Evolutionary conservation across 2,113 vertebrate genomes (phyloP).

Genomic region (Kryptolebias marmoratus): DNA sequence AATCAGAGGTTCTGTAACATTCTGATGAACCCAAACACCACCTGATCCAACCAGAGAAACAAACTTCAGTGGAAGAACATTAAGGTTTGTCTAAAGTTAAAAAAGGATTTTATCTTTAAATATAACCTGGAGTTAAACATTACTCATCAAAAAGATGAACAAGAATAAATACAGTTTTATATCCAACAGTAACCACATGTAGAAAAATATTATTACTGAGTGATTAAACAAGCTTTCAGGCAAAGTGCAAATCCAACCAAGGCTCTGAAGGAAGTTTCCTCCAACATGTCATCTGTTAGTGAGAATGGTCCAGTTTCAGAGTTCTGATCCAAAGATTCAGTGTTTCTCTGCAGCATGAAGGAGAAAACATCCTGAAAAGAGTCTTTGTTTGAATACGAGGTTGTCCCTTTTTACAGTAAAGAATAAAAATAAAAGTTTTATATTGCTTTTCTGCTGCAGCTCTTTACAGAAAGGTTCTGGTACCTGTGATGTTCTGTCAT

Average conservation of each 20-base stretch:
- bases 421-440: slow-evolving; percentile 18
- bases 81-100: no score
- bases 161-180: slow-evolving; percentile 7
- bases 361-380: neutral
- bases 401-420: neutral
- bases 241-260: slow-evolving; percentile 63
- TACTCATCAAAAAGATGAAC: slow-evolving; percentile 24
- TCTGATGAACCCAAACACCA: slow-evolving; percentile 4
- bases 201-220: slow-evolving; percentile 56
- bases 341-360: neutral
- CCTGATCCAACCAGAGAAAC: neutral
- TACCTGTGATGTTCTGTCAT: neutral
- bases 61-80: no score
- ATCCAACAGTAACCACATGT: slow-evolving; percentile 28
- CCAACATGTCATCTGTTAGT: neutral
- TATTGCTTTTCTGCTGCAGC: neutral
- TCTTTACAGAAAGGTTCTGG: slow-evolving; percentile 4
- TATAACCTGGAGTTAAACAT: slow-evolving; percentile 20
- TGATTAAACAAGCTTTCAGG: slow-evolving; percentile 51
- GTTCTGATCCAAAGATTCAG: neutral
- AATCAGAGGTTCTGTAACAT: no score
- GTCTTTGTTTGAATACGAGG: no score
- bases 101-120: no score
- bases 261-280: neutral
- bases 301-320: neutral